Evolutionary conservation across 2,113 vertebrate genomes (phyloP).

Genomic region (Corynorhinus townsendii): DNA sequence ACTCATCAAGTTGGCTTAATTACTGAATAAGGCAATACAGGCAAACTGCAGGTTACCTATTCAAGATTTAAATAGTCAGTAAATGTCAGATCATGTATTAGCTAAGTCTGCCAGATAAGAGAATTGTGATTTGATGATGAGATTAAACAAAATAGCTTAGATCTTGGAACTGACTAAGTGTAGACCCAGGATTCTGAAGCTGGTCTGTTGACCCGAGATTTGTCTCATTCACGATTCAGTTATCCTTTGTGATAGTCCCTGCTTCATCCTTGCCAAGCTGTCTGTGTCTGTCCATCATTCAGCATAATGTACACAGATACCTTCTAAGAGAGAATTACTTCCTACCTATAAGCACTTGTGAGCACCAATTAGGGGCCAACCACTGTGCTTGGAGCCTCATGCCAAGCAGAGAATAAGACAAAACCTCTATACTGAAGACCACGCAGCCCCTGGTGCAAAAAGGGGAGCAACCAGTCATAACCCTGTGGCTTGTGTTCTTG

Average conservation of each 20-base stretch:
- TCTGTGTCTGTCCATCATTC: neutral
- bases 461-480: neutral
- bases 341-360: neutral
- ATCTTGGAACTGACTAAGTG: neutral
- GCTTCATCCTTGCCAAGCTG: neutral
- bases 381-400: neutral
- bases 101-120: neutral
- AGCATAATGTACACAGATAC: accelerated
- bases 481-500: neutral
- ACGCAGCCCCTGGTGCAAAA: neutral
- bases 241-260: neutral
- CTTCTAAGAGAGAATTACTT: neutral
- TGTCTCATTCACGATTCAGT: neutral
- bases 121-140: neutral
- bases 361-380: neutral
- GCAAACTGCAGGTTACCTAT: neutral
- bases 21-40: neutral
- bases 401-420: neutral
- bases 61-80: neutral
- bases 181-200: neutral
- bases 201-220: neutral
- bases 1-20: neutral
- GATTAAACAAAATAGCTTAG: neutral
- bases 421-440: neutral
- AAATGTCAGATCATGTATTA: no score